Percentiles rank a stretch among this genome's conserved stretches.
phyloP scores from a whole-genome alignment of 2,113 vertebrate species.

The Pipa parva region DNA sequence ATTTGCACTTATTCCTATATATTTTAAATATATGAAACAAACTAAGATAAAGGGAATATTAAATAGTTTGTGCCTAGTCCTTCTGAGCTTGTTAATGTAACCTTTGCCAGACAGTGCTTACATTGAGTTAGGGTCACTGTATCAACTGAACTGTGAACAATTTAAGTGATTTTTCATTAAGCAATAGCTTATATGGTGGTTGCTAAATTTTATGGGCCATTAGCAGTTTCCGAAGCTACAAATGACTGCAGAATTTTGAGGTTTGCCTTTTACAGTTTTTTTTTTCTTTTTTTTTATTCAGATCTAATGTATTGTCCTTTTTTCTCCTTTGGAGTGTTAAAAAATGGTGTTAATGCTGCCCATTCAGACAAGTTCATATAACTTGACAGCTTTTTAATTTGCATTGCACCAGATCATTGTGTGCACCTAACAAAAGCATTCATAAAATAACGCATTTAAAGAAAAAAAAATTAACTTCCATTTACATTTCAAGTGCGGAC shows the following conservation, averaged over 20 bases:
- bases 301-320: slow-evolving; percentile 53
- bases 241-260: slow-evolving; percentile 57
- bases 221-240: slow-evolving; percentile 58
- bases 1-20: too few relatives aligned
- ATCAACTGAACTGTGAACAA: slow-evolving; percentile 60
- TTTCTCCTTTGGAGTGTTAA: background rate
- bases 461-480: background rate
- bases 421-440: background rate
- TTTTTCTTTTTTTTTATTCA: too few relatives aligned
- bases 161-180: slow-evolving; percentile 66
- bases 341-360: background rate
- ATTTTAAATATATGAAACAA: background rate
- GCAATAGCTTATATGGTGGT: slow-evolving; percentile 62
- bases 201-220: slow-evolving; percentile 67
- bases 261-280: slow-evolving; percentile 54
- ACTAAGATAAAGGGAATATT: background rate
- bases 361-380: slow-evolving; percentile 30
- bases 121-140: slow-evolving; percentile 45
- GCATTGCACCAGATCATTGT: background rate
- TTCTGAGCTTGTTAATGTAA: slow-evolving; percentile 43
- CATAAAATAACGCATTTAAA: background rate
- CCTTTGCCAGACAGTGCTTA: slow-evolving; percentile 51
- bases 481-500: background rate
- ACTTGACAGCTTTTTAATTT: slow-evolving; percentile 1
- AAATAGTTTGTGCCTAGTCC: background rate